Evolutionary conservation across 1,140 invertebrate species (phyloP), one percentile per base, ranked within the genome.

Genomic region (Drosophila cardini): DNA sequence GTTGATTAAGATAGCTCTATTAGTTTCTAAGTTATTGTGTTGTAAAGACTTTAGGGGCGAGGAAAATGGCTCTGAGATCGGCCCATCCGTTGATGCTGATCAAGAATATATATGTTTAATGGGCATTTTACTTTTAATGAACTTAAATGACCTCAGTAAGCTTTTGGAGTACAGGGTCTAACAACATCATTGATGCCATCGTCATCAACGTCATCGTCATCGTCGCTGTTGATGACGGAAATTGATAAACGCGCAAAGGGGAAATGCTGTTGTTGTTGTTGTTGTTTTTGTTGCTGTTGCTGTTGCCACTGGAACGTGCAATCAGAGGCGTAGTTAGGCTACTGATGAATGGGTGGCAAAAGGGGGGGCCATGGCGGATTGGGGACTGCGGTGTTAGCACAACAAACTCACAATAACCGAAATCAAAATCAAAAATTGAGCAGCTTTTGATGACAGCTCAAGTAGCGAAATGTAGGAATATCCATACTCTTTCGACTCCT

Each of bases 341-440:
- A n/a, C 18, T 32, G 30, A 16, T 13, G 26, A 11, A 26, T 8
- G 40, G 10, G 10, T 18, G 11, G 46, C 16, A 11, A 16, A 0
- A 13, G 13, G 7, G 18, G 9, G 30, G 16, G 13, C 26, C n/a
- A 7, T 0, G n/a, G 18, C 4, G 21, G 21, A 3, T 2, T 21
- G 21, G 21, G 21, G 21, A 26, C 21, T 26, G 21, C 5, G 21
- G 21, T 26, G 21, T 26, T 26, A 26, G 21, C 21, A 26, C 1
- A 26, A 26, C 30, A 45, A 64, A 74, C 56, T 63, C 50, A 70
- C 78, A 72, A 78, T 75, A 80, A 78, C 67, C 78, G 77, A 82
- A 87, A 86, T 83, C 78, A 87, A 82, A 85, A 89, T 87, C 84
- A 87, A 83, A 87, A 87, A 84, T 89, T 89, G 84, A 89, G 85